Evolutionary conservation across 2,888 invertebrate species (phyloP).

Genomic region (Eilema caniola): DNA sequence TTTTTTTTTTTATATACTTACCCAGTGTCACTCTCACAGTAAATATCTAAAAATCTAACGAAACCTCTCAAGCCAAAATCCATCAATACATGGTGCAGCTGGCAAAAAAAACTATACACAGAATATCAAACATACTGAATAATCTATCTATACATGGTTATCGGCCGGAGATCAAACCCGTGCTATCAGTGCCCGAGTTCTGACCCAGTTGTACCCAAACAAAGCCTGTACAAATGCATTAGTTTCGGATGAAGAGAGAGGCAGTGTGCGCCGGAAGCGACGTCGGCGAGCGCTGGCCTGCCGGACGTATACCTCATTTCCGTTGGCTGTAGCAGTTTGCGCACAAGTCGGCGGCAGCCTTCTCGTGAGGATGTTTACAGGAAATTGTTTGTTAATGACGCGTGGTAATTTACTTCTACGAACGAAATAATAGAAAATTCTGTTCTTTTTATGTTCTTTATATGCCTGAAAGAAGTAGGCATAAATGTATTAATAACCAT

Average conservation of each 20-base stretch:
- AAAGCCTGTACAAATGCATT: conserved; percentile 43
- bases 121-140: no score
- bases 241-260: conserved; percentile 34
- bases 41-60: no score
- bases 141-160: not conserved
- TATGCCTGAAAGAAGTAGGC: not conserved
- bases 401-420: not conserved
- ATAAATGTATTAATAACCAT: not conserved
- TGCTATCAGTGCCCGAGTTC: not conserved
- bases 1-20: no score
- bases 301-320: conserved; percentile 74
- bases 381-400: conserved; percentile 8
- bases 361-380: conserved; percentile 23
- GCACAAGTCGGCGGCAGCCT: conserved; percentile 30
- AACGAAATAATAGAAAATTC: not conserved
- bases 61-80: no score
- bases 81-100: no score
- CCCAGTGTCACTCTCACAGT: no score
- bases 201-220: conserved; percentile 14
- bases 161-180: not conserved
- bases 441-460: not conserved
- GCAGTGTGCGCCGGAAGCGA: conserved; percentile 52
- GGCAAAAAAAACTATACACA: no score
- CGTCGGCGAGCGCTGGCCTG: conserved; percentile 58
- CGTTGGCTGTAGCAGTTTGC: conserved; percentile 50